A percentile compares a stretch with the other conserved stretches of the same genome.
Evolutionary conservation across 2,113 vertebrate species (phyloP).

Genomic region (Gallinago media): DNA sequence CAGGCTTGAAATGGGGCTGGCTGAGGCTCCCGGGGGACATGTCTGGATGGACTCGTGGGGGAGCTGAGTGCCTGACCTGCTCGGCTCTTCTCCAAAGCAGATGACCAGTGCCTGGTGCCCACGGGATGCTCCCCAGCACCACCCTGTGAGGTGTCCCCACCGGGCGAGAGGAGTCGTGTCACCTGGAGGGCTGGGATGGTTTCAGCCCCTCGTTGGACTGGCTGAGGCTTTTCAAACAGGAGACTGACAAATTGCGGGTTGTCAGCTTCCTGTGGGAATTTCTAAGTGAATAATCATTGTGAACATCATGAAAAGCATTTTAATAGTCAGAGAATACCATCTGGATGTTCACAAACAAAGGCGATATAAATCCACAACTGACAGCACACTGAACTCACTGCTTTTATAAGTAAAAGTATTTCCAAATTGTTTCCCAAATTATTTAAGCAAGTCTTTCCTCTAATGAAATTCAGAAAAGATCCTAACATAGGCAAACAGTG

Average conservation of each 20-base stretch:
- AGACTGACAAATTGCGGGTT: constrained; percentile 44
- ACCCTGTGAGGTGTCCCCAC: not conserved
- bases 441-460: constrained; percentile 44
- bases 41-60: not conserved
- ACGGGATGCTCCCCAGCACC: not conserved
- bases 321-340: constrained; percentile 61
- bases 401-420: constrained; percentile 48
- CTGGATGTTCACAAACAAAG: constrained; percentile 67
- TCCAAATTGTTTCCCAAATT: constrained; percentile 55
- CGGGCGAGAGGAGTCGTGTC: fast-evolving
- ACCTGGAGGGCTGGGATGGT: not conserved
- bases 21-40: not conserved
- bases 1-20: not conserved
- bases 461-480: constrained; percentile 40
- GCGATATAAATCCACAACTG: constrained; percentile 33
- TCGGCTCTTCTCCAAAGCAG: not conserved
- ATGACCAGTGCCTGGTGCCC: fast-evolving
- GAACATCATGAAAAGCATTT: constrained; percentile 61
- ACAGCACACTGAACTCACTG: constrained; percentile 30
- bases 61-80: not conserved
- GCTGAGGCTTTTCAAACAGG: not conserved
- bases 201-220: not conserved
- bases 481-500: constrained; percentile 17
- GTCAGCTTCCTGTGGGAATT: constrained; percentile 64
- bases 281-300: constrained; percentile 60